Evolutionary conservation across 2,113 vertebrate species (phyloP).

Genomic region (Platichthys stellatus): DNA sequence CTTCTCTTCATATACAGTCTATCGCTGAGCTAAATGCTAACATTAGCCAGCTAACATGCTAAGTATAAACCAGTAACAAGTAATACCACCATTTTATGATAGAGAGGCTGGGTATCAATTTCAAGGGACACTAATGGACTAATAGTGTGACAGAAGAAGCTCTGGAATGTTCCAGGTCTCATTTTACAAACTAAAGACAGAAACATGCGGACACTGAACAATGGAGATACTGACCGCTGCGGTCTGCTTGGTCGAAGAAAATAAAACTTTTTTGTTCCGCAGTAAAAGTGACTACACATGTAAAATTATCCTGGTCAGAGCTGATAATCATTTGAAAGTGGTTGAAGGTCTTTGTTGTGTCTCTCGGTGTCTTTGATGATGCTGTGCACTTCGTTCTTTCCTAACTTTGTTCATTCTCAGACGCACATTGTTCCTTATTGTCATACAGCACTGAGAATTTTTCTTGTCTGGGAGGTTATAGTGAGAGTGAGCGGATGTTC

Average conservation of each 20-base stretch:
- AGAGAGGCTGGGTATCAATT: conserved; percentile 56
- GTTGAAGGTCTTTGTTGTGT: conserved; percentile 1
- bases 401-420: not conserved
- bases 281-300: conserved; percentile 17
- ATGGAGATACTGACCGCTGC: conserved; percentile 21
- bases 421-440: not conserved
- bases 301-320: conserved; percentile 3
- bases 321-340: not conserved
- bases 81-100: conserved; percentile 59
- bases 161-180: conserved; percentile 56
- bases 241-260: conserved; percentile 10
- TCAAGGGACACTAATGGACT: conserved; percentile 67
- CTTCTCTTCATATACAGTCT: too few relatives aligned
- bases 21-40: not conserved
- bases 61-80: conserved; percentile 63
- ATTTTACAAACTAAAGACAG: conserved; percentile 45
- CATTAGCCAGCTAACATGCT: too few relatives aligned
- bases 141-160: conserved; percentile 56
- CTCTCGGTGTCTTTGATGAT: not conserved
- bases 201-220: conserved; percentile 25
- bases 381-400: not conserved
- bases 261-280: conserved; percentile 25
- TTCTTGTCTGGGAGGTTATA: not conserved
- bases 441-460: not conserved
- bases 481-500: too few relatives aligned